Conservation (phyloP, 92 coral and sea anemone species). For the Desmophyllum pertusum region DNA sequence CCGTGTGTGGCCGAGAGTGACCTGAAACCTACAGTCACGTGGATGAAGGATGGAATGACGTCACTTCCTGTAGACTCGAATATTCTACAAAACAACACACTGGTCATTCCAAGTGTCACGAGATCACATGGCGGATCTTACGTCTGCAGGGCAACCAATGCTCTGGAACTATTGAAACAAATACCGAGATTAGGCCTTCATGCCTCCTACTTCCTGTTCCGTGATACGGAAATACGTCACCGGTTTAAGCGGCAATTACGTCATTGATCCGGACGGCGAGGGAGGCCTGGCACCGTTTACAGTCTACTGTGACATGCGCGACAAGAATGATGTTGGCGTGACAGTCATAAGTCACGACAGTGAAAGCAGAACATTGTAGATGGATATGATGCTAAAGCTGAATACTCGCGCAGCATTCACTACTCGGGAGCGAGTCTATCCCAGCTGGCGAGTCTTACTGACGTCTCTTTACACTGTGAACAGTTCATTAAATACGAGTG, state of each 20-base stretch:
- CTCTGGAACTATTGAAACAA: slow-evolving; percentile 22
- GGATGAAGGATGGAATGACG: slow-evolving; percentile 38
- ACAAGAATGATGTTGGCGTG: slow-evolving; percentile 57
- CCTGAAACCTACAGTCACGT: slow-evolving; percentile 23
- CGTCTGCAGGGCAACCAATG: slow-evolving; percentile 42
- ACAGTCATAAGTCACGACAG: slow-evolving; percentile 59
- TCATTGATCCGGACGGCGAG: background rate
- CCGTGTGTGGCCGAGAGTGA: slow-evolving; percentile 38
- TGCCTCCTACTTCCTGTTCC: slow-evolving; percentile 27
- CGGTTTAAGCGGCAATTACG: slow-evolving; percentile 13
- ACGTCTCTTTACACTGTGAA: slow-evolving; percentile 42
- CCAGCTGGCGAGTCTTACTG: slow-evolving; percentile 49
- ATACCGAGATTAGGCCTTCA: slow-evolving; percentile 12
- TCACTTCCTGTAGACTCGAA: slow-evolving; percentile 23
- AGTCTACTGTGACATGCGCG: slow-evolving; percentile 32
- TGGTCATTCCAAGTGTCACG: slow-evolving; percentile 26
- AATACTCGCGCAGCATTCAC: slow-evolving; percentile 28
- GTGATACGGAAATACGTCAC: background rate
- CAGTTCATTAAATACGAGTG: slow-evolving; percentile 57
- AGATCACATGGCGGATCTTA: slow-evolving; percentile 35
- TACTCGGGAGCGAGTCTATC: slow-evolving; percentile 49
- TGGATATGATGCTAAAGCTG: background rate
- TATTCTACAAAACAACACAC: slow-evolving; percentile 42
- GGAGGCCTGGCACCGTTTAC: background rate
- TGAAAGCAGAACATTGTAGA: slow-evolving; percentile 46